These are phyloP conservation scores for Tachina grossa DNA, from an alignment of 2,888 invertebrate species.

Conservation along the genomic window DNA sequence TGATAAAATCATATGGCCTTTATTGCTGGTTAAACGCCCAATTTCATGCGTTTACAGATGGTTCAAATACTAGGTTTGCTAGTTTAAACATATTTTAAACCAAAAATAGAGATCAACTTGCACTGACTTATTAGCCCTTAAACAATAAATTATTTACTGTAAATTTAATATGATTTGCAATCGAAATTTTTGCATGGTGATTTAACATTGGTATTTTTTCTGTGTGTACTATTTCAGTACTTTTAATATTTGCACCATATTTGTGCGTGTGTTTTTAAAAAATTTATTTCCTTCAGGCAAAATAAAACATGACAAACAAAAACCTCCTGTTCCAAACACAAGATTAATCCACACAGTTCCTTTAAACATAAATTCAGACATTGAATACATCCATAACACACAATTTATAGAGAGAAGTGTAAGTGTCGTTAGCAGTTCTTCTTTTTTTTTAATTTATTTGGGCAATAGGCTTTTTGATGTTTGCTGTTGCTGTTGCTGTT, in stretches of 20 bases:
- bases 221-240: no score
- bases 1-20: no score
- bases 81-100: no score
- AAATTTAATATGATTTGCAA: no score
- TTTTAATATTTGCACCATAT: background rate
- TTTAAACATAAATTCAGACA: conserved; percentile 9
- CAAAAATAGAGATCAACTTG: no score
- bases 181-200: no score
- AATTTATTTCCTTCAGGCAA: conserved; percentile 20
- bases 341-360: conserved; percentile 22
- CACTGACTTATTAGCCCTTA: no score
- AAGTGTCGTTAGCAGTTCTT: conserved; percentile 31
- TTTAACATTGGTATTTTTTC: no score
- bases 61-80: no score
- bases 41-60: no score
- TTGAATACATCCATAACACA: background rate
- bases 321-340: conserved; percentile 16
- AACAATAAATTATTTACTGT: no score
- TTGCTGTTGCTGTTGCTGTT: conserved; percentile 6
- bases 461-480: conserved; percentile 22
- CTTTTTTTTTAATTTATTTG: conserved; percentile 12
- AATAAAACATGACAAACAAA: conserved; percentile 10
- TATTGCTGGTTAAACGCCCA: no score
- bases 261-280: background rate
- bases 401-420: background rate